A percentile compares a stretch with the other conserved stretches of the same genome.
These are phyloP conservation scores for Drosophila parvula DNA, from an alignment of 1,140 invertebrate genomes.

Conservation along the genomic window DNA sequence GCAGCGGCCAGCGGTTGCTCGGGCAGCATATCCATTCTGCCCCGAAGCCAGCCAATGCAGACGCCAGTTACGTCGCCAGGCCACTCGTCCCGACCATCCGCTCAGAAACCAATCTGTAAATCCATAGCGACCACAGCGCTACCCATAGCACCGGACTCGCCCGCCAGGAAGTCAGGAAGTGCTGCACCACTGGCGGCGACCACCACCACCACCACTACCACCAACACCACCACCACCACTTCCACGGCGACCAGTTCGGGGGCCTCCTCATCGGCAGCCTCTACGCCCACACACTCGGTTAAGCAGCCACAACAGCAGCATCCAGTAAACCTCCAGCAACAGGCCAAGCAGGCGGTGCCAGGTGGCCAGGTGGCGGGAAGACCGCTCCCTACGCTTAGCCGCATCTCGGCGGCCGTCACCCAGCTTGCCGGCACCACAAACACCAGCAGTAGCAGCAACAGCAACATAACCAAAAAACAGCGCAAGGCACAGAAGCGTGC, in stretches of 20 bases:
- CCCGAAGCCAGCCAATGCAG: conserved; percentile 44
- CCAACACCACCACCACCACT: conserved; percentile 30
- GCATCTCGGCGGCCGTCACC: conserved; percentile 29
- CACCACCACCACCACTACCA: conserved; percentile 31
- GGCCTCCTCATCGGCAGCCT: conserved; percentile 65
- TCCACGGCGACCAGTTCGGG: conserved; percentile 49
- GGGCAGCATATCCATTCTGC: conserved; percentile 44
- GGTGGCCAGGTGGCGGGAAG: conserved; percentile 4
- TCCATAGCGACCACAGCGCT: conserved; percentile 34
- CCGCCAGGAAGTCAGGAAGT: conserved; percentile 6
- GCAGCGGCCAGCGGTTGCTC: conserved; percentile 40
- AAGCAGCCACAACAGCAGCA: conserved; percentile 24
- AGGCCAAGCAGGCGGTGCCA: conserved; percentile 16
- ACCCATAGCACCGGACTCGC: conserved; percentile 12
- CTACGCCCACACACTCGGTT: conserved; percentile 62
- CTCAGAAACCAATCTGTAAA: conserved; percentile 36
- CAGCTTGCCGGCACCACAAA: conserved; percentile 28
- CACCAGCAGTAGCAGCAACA: conserved; percentile 24
- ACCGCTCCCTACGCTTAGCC: background rate
- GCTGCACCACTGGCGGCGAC: conserved; percentile 8
- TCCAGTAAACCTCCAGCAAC: conserved; percentile 14
- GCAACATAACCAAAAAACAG: conserved; percentile 46
- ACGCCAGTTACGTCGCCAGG: conserved; percentile 12
- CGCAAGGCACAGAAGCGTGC: conserved; percentile 61
- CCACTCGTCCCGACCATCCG: conserved; percentile 4